Conservation (phyloP, 1,140 invertebrate genomes). For the Sesamia nonagrioides region DNA sequence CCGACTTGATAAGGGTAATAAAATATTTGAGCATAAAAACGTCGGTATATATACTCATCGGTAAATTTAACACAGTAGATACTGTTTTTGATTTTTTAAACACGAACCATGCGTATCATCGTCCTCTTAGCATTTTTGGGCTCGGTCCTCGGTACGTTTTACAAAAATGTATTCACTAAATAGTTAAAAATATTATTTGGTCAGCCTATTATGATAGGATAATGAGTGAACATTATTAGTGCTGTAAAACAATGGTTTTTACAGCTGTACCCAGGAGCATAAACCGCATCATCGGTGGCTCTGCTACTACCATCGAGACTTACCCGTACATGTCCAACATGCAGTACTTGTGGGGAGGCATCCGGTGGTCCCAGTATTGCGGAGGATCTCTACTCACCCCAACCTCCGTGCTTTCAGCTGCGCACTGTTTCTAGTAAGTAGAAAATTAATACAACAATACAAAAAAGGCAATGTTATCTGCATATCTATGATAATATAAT, state of each 20-base stretch:
- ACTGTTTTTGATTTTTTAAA: not conserved
- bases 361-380: slow-evolving; percentile 76
- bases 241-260: not conserved
- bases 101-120: slow-evolving; percentile 44
- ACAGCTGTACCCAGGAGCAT: slow-evolving; percentile 54
- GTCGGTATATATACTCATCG: not conserved
- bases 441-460: not conserved
- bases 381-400: slow-evolving; percentile 83
- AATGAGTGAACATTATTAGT: no score
- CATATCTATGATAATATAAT: slow-evolving; percentile 42
- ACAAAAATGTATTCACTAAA: no score
- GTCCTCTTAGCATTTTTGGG: slow-evolving; percentile 48
- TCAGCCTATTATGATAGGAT: no score
- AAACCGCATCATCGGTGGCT: slow-evolving; percentile 85
- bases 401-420: slow-evolving; percentile 84
- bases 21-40: not conserved
- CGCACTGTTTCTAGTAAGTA: slow-evolving; percentile 83
- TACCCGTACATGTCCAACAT: slow-evolving; percentile 88
- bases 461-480: not conserved
- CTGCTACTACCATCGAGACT: slow-evolving; percentile 80
- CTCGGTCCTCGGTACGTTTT: slow-evolving; percentile 43
- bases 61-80: not conserved
- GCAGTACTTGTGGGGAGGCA: slow-evolving; percentile 60
- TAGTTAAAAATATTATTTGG: no score
- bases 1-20: not conserved